Evolutionary conservation across 2,113 vertebrate species (phyloP), one percentile per base, ranked within the genome.

Genomic region (Geococcyx californianus): DNA sequence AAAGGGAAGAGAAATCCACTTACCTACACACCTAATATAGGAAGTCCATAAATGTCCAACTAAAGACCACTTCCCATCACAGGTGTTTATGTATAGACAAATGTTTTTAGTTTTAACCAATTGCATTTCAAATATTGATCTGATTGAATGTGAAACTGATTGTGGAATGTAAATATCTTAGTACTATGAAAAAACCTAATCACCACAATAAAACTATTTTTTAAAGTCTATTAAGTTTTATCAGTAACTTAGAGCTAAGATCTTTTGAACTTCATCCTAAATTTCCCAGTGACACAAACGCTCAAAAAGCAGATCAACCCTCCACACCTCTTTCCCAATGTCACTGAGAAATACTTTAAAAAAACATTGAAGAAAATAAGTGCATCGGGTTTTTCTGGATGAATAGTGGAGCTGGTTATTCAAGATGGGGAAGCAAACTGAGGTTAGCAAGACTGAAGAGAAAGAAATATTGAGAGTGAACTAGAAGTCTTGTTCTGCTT

Each of bases 311-410:
- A 63, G 21, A 24, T 7, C 58, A 67, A 26, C 6, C 4, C 66
- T 88, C 9, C 21, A 38, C 63, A 82, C 9, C 6, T 23, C 34
- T 72, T 84, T 7, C 16, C 6, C 54, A 68, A 7, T 20, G 11
- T 58, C 66, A 85, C 7, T 5, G 7, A 64, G 16, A 52, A 63
- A 31, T 81, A 70, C n/a, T 40, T 83, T 73, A 10, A 70, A 80
- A 45, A 3, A 59, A 15, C 6, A 16, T 3, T 0, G 0, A 84
- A 85, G 4, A 36, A 91, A 87, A 64, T 51, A 59, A 6, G 12
- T 56, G 20, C 1, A 1, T 54, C 28, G 29, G 33, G 3, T 7
- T 85, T 70, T 85, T 68, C 82, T 54, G 52, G 36, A n/a, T 64
- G 18, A 90, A 36, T 10, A n/a, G 7, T 67, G 51, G 26, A 45